Conservation (phyloP, 2,113 vertebrate genomes). For the Orcinus orca region DNA sequence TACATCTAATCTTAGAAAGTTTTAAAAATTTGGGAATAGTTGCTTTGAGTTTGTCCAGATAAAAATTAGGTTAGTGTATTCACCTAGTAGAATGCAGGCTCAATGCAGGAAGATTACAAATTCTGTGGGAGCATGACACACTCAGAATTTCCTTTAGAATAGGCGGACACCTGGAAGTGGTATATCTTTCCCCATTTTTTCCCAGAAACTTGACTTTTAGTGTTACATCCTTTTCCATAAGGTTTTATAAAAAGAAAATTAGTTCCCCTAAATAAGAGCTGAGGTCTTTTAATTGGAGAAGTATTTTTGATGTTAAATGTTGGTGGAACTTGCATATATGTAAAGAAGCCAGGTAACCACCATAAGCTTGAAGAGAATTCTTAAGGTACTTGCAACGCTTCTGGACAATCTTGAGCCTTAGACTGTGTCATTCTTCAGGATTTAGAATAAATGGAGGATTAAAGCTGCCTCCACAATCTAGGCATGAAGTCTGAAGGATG, state of each 20-base stretch:
- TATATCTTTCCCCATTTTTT: neutral
- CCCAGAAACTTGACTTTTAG: neutral
- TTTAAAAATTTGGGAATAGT: neutral
- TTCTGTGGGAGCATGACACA: neutral
- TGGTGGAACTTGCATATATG: neutral
- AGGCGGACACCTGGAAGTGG: neutral
- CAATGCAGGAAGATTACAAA: neutral
- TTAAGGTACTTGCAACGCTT: neutral
- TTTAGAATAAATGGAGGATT: neutral
- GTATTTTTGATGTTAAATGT: neutral
- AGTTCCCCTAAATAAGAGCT: neutral
- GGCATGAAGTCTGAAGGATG: neutral
- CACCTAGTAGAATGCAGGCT: neutral
- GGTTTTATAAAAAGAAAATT: neutral
- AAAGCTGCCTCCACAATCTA: neutral
- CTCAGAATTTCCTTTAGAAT: neutral
- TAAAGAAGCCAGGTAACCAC: neutral
- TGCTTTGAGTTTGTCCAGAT: neutral
- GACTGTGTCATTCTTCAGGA: neutral
- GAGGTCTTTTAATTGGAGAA: neutral
- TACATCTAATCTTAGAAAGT: neutral
- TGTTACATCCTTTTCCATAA: neutral
- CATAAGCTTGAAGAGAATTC: neutral
- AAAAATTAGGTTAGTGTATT: neutral
- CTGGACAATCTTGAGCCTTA: neutral